phyloP scores from a whole-genome alignment of 2,888 invertebrate species.

The Yponomeuta evonymella region DNA sequence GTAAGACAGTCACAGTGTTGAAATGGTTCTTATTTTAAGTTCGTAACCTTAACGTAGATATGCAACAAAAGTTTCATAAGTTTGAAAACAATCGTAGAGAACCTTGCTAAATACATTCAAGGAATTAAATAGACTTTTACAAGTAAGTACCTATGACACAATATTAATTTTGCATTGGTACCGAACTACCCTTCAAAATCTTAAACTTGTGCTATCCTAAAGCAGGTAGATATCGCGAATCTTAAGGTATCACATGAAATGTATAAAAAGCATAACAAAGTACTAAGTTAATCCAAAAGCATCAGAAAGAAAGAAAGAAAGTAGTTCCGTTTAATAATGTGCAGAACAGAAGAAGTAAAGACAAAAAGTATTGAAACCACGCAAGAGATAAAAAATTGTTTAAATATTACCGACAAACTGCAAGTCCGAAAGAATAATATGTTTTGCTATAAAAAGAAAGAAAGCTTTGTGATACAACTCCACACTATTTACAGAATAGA shows the following conservation, averaged over 20 bases:
- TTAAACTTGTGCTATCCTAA: neutral
- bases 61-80: neutral
- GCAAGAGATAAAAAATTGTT: neutral
- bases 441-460: neutral
- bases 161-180: neutral
- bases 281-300: neutral
- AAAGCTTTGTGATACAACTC: neutral
- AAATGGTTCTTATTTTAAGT: neutral
- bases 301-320: too few species aligned
- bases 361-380: too few species aligned
- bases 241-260: neutral
- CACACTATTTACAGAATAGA: neutral
- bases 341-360: too few species aligned
- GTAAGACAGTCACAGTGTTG: neutral
- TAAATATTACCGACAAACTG: neutral
- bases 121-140: neutral
- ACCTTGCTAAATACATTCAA: neutral
- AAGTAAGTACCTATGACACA: neutral
- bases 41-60: neutral
- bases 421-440: neutral
- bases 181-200: neutral
- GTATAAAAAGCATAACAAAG: neutral
- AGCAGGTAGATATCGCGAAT: neutral
- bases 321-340: too few species aligned
- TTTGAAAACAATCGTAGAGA: neutral